These are phyloP conservation scores for Globodera rostochiensis DNA, from an alignment of 1,140 invertebrate genomes.

Conservation along the genomic window DNA sequence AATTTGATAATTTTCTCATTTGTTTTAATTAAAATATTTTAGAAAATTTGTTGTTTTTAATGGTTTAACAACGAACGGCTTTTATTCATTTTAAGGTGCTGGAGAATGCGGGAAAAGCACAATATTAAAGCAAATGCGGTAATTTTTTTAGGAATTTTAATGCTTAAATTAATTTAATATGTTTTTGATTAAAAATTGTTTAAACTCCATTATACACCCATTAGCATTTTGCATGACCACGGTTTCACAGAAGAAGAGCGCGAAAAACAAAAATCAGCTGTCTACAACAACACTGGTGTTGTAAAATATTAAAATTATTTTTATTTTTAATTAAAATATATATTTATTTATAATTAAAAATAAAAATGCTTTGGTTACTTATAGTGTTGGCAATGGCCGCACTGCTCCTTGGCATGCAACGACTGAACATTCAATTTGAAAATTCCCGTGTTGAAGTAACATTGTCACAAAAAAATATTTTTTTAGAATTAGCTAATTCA, in stretches of 20 bases:
- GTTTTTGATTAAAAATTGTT: neutral
- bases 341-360: neutral
- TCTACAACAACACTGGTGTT: constrained; percentile 54
- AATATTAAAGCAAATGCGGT: constrained; percentile 64
- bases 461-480: neutral
- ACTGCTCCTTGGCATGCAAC: constrained; percentile 49
- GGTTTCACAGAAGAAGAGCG: constrained; percentile 55
- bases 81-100: constrained; percentile 49
- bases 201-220: neutral
- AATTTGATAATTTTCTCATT: neutral
- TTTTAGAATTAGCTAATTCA: neutral
- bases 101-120: constrained; percentile 64
- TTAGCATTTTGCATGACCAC: constrained; percentile 54
- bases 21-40: neutral
- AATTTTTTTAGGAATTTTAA: neutral
- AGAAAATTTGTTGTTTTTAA: neutral
- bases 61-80: neutral
- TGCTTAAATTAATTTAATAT: neutral
- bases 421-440: constrained; percentile 48
- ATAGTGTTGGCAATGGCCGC: constrained; percentile 51
- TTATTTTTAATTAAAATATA: neutral
- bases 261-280: constrained; percentile 50
- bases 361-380: neutral
- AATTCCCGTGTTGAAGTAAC: constrained; percentile 44
- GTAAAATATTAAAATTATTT: constrained; percentile 25